Base-by-base conservation (phyloP, 2,113 vertebrate species). In the Peucedramus taeniatus region DNA sequence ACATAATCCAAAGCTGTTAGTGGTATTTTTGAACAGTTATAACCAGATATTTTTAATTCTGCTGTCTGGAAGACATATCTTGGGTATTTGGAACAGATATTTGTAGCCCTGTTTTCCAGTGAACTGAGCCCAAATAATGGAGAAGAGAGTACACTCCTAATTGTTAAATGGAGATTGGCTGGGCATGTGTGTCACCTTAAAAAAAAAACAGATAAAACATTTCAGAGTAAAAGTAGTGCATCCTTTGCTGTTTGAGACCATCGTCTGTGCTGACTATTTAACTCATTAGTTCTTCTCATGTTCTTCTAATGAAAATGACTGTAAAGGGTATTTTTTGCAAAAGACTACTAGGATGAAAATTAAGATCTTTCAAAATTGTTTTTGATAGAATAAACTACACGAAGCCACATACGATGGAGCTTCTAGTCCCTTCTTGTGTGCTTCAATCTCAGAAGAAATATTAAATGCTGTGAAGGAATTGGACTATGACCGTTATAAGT, bases 401-500 rank as follows among this genome's bases (percentile, higher is more conserved):
- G 81, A 96, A 31, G 21, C 83, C 59, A 95, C 94, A 40, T 98
- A 98, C 0, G 74, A 97, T 53, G 97, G 94, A 39, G 66, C 9
- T 84, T 91, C 90, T 78, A 96, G 97, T 92, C 68, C 89, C 20
- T 83, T 69, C 49, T 78, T 97, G 90, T 98, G 98, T 51, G 93
- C 97, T 96, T 94, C 95, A n/a, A 45, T 98, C 91, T 96, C 98
- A 68, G 98, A 98, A 84, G 95, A 95, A 81, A 91, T 98, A 94
- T 28, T 98, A 94, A 70, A 59, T 54, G 93, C 95, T 39, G 95
- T 98, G 81, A 98, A 98, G 88, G 95, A 97, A 33, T 54, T 98
- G 79, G 75, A 68, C 51, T 98, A 93, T 86, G 94, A 97, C 31
- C 97, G 97, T 70, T 98, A 98, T 12, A 98, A 98, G 37, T 98